Evolutionary conservation across 2,797 vertebrate species (phyloP).

Genomic region (Acipenser ruthenus): DNA sequence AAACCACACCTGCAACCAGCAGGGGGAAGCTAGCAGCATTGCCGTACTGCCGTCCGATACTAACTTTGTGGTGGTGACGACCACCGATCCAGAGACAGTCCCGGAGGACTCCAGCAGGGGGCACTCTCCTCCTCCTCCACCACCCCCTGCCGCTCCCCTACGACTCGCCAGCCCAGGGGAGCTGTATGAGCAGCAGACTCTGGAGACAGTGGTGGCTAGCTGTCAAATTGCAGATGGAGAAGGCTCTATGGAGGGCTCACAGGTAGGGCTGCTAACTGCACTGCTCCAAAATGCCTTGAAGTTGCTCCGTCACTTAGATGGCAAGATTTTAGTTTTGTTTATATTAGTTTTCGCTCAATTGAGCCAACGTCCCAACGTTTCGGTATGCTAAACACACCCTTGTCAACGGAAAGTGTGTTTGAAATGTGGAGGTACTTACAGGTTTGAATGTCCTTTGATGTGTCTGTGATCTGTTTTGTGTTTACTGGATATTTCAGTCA

Average conservation of each 20-base stretch:
- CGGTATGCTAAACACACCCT: too few relatives aligned
- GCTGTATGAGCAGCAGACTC: slow-evolving; percentile 61
- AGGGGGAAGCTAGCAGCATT: neutral
- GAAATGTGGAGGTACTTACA: too few relatives aligned
- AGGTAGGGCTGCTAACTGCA: slow-evolving; percentile 45
- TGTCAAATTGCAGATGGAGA: slow-evolving; percentile 64
- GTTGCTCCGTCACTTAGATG: too few relatives aligned
- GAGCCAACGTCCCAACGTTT: too few relatives aligned
- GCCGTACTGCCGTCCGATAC: slow-evolving; percentile 20
- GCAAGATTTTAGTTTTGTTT: too few relatives aligned
- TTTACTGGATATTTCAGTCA: too few relatives aligned
- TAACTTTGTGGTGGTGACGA: slow-evolving; percentile 38
- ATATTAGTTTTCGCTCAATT: too few relatives aligned
- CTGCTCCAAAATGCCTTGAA: neutral
- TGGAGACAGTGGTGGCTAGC: slow-evolving; percentile 63
- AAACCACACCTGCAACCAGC: neutral
- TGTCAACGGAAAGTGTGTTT: too few relatives aligned
- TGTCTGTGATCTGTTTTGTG: too few relatives aligned
- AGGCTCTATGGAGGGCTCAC: slow-evolving; percentile 63
- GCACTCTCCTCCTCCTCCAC: slow-evolving; percentile 9
- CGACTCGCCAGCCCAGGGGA: slow-evolving; percentile 38
- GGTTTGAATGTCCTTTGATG: too few relatives aligned
- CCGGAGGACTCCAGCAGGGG: slow-evolving; percentile 30
- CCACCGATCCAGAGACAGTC: slow-evolving; percentile 31
- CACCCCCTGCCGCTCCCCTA: slow-evolving; percentile 16